Evolutionary conservation across 2,113 vertebrate genomes (phyloP).

Genomic region (Pongo abelii): DNA sequence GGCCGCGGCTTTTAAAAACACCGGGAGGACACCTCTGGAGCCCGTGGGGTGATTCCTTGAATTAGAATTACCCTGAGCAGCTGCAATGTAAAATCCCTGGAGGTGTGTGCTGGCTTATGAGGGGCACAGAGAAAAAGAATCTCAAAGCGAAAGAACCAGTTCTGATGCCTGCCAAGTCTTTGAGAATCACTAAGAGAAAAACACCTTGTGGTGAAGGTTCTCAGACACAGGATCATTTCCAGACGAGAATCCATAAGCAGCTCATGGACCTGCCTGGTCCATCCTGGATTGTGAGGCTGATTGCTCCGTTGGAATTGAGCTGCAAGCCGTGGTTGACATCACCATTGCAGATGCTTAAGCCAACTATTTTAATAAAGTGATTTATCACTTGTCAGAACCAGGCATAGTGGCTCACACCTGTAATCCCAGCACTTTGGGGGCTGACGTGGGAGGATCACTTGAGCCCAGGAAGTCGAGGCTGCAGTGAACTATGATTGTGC

Average conservation of each 20-base stretch:
- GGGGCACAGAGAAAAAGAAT: background rate
- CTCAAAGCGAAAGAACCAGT: background rate
- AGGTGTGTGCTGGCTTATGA: background rate
- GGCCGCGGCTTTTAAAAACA: background rate
- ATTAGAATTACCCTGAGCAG: background rate
- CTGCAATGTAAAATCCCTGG: background rate
- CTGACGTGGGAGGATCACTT: background rate
- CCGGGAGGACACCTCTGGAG: background rate
- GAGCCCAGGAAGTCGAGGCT: background rate
- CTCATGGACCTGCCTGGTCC: background rate
- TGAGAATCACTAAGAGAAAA: background rate
- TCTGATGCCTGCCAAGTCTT: background rate
- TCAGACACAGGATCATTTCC: background rate
- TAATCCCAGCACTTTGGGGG: background rate
- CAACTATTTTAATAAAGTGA: background rate
- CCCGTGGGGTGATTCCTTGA: too few species aligned
- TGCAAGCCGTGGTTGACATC: accelerated
- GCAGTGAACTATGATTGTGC: background rate
- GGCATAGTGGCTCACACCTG: background rate
- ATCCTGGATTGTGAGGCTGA: background rate
- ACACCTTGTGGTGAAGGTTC: background rate
- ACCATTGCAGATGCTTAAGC: background rate
- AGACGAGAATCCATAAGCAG: background rate
- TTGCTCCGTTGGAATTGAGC: background rate
- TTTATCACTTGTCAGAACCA: background rate